Evolutionary conservation across 2,888 invertebrate genomes (phyloP).

Genomic region (Patella depressa): DNA sequence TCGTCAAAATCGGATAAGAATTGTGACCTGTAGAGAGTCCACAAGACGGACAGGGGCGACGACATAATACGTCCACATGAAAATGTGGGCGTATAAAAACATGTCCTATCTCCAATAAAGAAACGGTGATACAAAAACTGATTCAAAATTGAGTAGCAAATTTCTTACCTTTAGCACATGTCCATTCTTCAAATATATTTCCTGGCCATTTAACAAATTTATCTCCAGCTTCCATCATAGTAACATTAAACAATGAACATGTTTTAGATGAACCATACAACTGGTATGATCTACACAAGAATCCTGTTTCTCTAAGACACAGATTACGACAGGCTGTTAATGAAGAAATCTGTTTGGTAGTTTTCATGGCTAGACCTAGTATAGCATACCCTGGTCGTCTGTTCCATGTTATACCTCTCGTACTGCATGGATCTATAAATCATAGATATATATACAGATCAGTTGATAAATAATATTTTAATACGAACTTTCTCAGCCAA

Average conservation of each 20-base stretch:
- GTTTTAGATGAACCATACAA: slow-evolving; percentile 29
- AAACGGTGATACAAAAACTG: too few species aligned
- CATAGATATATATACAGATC: background rate
- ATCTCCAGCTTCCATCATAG: slow-evolving; percentile 24
- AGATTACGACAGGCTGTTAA: slow-evolving; percentile 38
- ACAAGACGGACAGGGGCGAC: too few species aligned
- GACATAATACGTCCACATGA: too few species aligned
- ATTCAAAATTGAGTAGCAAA: too few species aligned
- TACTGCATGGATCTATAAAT: slow-evolving; percentile 48
- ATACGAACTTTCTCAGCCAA: background rate
- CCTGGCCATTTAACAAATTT: slow-evolving; percentile 44
- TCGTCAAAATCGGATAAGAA: too few species aligned
- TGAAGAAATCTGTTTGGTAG: slow-evolving; percentile 24
- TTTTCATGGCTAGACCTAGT: slow-evolving; percentile 26
- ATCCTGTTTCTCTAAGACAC: slow-evolving; percentile 43
- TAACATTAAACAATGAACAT: slow-evolving; percentile 40
- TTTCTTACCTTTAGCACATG: slow-evolving; percentile 38
- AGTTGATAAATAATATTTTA: background rate
- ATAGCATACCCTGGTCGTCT: slow-evolving; percentile 42
- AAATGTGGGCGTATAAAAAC: too few species aligned
- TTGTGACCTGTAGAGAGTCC: too few species aligned
- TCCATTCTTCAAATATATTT: slow-evolving; percentile 48
- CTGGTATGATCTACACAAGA: slow-evolving; percentile 45
- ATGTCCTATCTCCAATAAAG: too few species aligned
- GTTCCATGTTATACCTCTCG: slow-evolving; percentile 36